Evolutionary conservation across 2,113 vertebrate genomes (phyloP).

Genomic region (Burhinus oedicnemus): DNA sequence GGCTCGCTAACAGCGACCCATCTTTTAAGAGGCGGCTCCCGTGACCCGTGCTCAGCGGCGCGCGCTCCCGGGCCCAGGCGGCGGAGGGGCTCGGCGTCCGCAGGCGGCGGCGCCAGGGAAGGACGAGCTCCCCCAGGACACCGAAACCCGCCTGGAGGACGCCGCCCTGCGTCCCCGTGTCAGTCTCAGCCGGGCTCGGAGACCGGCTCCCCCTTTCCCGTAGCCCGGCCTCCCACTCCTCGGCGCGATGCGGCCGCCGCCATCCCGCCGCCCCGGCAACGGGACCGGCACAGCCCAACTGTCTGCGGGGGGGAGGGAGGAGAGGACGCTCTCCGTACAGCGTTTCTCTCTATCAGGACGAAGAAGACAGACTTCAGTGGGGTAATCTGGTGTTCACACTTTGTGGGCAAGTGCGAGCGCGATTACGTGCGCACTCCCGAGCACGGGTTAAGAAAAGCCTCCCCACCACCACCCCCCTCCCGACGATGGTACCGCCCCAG

Average conservation of each 20-base stretch:
- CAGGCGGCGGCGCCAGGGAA: not conserved
- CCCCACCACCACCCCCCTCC: fast-evolving
- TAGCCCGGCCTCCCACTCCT: no score
- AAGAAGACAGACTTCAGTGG: not conserved
- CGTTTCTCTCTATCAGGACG: fast-evolving
- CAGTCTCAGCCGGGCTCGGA: not conserved
- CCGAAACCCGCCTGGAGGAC: no score
- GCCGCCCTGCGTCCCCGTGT: no score
- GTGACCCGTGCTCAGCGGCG: not conserved
- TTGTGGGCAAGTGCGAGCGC: not conserved
- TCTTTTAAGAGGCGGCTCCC: no score
- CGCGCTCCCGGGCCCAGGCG: not conserved
- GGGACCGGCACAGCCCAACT: not conserved
- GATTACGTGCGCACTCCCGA: fast-evolving
- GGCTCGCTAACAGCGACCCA: not conserved
- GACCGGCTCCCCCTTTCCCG: not conserved
- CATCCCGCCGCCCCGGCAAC: not conserved
- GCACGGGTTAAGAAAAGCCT: fast-evolving
- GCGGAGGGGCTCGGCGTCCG: no score
- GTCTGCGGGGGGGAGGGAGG: no score
- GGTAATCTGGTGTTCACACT: fast-evolving
- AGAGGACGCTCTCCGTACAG: no score
- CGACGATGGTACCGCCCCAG: fast-evolving
- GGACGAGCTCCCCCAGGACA: no score
- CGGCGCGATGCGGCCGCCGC: no score